A percentile compares a stretch with the other conserved stretches of the same genome.
Evolutionary conservation across 2,888 invertebrate genomes (phyloP).

Genomic region (Agelastica alni): DNA sequence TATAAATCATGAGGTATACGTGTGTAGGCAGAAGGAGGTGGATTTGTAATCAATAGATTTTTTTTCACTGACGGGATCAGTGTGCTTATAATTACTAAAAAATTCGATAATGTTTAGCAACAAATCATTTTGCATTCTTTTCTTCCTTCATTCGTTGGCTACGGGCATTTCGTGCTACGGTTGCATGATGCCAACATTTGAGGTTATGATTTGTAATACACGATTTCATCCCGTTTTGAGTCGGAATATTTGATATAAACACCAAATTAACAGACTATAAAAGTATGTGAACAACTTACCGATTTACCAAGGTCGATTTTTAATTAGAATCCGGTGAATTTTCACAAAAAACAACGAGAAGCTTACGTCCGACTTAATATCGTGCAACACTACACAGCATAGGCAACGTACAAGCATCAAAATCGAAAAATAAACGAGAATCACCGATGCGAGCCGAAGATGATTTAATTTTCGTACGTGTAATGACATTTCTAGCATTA

Average conservation of each 20-base stretch:
- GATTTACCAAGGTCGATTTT: conserved; percentile 1
- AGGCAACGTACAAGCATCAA: conserved; percentile 25
- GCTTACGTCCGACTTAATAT: conserved; percentile 47
- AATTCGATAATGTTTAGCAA: neutral
- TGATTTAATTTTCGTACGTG: no score
- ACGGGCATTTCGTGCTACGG: conserved; percentile 33
- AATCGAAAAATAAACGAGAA: conserved; percentile 8
- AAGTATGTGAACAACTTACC: conserved; percentile 31
- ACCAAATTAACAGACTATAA: no score
- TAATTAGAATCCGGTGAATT: neutral
- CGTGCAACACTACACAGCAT: conserved; percentile 41
- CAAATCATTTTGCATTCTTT: neutral
- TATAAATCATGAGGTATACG: no score
- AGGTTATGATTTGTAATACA: conserved; percentile 46
- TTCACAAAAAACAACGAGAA: conserved; percentile 11
- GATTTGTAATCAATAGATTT: neutral
- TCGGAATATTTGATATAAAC: no score
- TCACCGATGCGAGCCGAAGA: no score
- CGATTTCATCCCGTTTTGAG: no score
- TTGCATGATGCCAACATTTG: conserved; percentile 38
- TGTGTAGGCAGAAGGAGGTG: neutral
- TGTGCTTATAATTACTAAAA: neutral
- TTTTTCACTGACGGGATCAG: conserved; percentile 1
- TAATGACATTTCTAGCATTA: no score
- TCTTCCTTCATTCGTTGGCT: neutral